Base-by-base conservation (phyloP, 2,113 vertebrate species). In the Corapipo altera region DNA sequence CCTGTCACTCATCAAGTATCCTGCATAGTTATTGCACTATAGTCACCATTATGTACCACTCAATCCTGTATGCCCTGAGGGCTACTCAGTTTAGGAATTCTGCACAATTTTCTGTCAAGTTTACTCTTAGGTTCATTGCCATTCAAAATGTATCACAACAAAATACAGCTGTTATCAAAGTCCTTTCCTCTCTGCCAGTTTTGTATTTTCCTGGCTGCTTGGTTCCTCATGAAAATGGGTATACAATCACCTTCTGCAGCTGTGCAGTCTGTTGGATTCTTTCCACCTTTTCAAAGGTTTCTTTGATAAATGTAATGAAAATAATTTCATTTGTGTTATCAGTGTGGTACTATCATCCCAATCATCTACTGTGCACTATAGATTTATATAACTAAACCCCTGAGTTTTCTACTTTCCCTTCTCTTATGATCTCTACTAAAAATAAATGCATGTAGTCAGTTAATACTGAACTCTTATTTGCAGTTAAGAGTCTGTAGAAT, bases 141-240 rank as follows among this genome's bases (percentile, higher is more conserved):
- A 74, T 79, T 96, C 71, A 67, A 82, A 95, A 89, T 49, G 41
- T 95, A 93, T 77, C 81, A 94, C 35, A 93, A 70, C 23, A 96
- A 91, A 93, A 70, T 75, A 89, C 13, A 77, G 28, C 14, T 72
- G 71, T 80, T 92, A 76, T 72, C 67, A 88, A 91, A 83, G 22
- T 22, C 24, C 43, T 85, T 64, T 61, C 61, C 39, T 72, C 43
- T 57, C 59, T 65, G 80, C 15, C 62, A 72, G 62, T 66, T 93
- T 86, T 71, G 39, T 52, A 74, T 75, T 90, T 91, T 79, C 57
- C 24, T 78, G 22, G 5, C 32, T 65, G 41, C 46, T 82, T 73
- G 12, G 16, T 26, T 90, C 21, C 15, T 64, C 32, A 89, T 52
- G 30, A 79, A 92, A 91, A 75, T 27, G 51, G 12, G 28, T 62